Conservation (phyloP, 2,113 vertebrate genomes). For the Casuarius casuarius region DNA sequence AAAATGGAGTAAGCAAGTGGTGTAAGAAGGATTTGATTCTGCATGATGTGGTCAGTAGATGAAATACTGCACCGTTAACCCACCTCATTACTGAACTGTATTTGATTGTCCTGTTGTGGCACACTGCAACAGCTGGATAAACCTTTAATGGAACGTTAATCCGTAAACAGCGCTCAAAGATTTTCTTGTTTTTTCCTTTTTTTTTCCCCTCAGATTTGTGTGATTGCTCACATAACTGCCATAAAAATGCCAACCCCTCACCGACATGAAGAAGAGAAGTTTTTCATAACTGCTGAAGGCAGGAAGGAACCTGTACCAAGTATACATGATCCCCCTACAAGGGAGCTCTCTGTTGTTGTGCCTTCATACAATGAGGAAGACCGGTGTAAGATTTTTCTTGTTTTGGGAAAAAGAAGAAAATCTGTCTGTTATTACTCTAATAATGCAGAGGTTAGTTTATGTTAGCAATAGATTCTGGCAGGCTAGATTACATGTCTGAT, state of each 20-base stretch:
- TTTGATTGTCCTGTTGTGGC: not conserved
- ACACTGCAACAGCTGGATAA: not conserved
- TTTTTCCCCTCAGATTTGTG: conserved; percentile 74
- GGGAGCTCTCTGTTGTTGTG: conserved; percentile 89
- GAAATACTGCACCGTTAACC: fast-evolving
- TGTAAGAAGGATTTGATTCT: not conserved
- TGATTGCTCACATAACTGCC: conserved; percentile 87
- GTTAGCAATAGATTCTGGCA: not conserved
- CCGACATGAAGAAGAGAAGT: conserved; percentile 83
- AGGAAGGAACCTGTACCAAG: conserved; percentile 82
- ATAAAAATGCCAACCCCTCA: conserved; percentile 75
- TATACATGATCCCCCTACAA: conserved; percentile 83
- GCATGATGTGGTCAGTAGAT: not conserved
- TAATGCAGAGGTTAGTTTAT: not conserved
- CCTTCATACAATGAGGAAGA: conserved; percentile 95
- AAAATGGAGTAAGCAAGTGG: not conserved
- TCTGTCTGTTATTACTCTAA: not conserved
- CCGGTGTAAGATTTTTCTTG: conserved; percentile 73
- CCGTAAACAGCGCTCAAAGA: fast-evolving
- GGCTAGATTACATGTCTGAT: not conserved
- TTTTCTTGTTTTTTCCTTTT: not conserved
- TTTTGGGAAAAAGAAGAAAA: conserved; percentile 54
- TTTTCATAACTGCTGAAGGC: conserved; percentile 79
- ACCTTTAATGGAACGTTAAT: not conserved
- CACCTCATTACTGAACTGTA: not conserved